A percentile compares a stretch with the other conserved stretches of the same genome.
Conservation (phyloP, 2,113 vertebrate genomes). For the Pangasianodon hypophthalmus region DNA sequence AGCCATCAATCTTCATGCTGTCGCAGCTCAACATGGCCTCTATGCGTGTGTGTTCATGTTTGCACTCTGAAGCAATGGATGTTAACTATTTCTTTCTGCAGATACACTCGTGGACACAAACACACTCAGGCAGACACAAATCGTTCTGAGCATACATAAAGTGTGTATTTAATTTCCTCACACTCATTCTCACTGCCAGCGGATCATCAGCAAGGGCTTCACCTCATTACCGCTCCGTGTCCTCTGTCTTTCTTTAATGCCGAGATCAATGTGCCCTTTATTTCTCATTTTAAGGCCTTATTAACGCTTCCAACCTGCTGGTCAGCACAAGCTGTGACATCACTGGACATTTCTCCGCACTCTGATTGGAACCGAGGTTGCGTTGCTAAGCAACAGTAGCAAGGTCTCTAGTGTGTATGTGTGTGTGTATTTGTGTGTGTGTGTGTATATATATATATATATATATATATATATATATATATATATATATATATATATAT, state of each 20-base stretch:
- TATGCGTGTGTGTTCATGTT: constrained; percentile 22
- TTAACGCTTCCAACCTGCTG: constrained; percentile 59
- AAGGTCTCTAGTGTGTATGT: constrained; percentile 72
- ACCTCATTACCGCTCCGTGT: constrained; percentile 12
- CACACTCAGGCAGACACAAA: neutral
- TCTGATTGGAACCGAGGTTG: constrained; percentile 78
- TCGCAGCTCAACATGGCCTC: constrained; percentile 39
- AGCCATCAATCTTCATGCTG: constrained; percentile 55
- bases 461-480: constrained; percentile 18
- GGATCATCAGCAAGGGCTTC: neutral
- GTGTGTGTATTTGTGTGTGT: constrained; percentile 32
- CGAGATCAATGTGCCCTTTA: constrained; percentile 30
- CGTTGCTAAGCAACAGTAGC: constrained; percentile 82
- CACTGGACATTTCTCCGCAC: constrained; percentile 77
- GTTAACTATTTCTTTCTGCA: constrained; percentile 30
- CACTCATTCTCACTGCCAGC: neutral
- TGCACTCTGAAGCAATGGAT: constrained; percentile 28
- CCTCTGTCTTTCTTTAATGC: constrained; percentile 17
- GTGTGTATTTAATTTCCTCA: constrained; percentile 15
- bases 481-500: constrained; percentile 19
- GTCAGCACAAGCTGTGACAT: constrained; percentile 81
- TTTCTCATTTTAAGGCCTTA: constrained; percentile 57
- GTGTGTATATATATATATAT: constrained; percentile 23
- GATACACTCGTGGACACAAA: constrained; percentile 20
- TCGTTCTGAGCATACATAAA: constrained; percentile 1